Base-by-base conservation (phyloP, 2,888 invertebrate genomes). In the Conistra vaccinii region DNA sequence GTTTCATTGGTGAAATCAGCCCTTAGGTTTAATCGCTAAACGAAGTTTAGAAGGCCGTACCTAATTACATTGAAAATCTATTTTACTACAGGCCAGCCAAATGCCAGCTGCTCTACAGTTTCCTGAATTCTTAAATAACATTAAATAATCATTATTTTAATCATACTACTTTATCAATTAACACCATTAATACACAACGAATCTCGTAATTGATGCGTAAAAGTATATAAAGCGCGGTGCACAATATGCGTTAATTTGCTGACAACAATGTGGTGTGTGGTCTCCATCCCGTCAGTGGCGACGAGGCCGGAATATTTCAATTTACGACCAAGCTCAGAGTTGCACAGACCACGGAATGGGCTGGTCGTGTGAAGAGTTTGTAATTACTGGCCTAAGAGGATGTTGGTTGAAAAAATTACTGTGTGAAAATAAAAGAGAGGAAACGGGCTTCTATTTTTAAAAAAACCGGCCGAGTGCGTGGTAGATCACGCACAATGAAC, bases 201-300 rank as follows among this genome's bases (percentile, higher is more conserved):
- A 63, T 71, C 23, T 42, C 35, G 35, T 61, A 74, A 68, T 66
- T 48, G 29, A 63, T 65, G 55, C 61, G 69, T 63, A 35, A 72
- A 83, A 70, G 51, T 77, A 80, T 86, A 84, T 84, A 81, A 81
- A 81, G 65, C 75, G 60, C 63, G 65, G 67, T 61, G 55, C 65
- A 68, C 91, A 92, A 92, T 92, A 81, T 76, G 77, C 88, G 88
- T 91, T 92, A 92, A 93, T 93, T 92, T 89, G 91, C 91, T 91
- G 92, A 92, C 91, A 92, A 88, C 90, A 87, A 85, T 89, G 90
- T 89, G 93, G 92, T 89, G 87, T 90, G 91, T 84, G 92, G 91
- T 87, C 70, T 61, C 79, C 85, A 85, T 83, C 86, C 89, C 89
- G 85, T 89, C 87, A 87, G 80, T 87, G 85, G 69, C 82, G 77